Evolutionary conservation across 2,113 vertebrate species (phyloP).

Genomic region (Myanophis thanlyinensis): DNA sequence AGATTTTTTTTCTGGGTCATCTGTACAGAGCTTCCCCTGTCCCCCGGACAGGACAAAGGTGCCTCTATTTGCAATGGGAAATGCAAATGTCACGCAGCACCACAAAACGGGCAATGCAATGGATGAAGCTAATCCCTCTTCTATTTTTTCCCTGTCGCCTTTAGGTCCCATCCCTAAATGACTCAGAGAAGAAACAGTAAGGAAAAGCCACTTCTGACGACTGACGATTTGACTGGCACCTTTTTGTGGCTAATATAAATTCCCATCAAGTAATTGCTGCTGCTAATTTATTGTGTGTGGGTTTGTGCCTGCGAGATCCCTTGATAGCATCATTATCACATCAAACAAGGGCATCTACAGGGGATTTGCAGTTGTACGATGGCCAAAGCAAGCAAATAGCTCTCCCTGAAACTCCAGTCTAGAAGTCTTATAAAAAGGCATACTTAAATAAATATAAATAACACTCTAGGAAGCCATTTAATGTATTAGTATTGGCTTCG

Average conservation of each 20-base stretch:
- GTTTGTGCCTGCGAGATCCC: not conserved
- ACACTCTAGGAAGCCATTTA: not conserved
- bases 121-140: not conserved
- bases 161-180: not conserved
- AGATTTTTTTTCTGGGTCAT: not conserved
- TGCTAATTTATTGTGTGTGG: not conserved
- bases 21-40: not conserved
- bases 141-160: too few species aligned
- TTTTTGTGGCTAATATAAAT: not conserved
- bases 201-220: not conserved
- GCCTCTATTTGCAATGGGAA: not conserved
- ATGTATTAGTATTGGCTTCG: not conserved
- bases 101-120: not conserved
- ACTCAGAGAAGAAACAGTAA: not conserved
- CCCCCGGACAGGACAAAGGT: not conserved
- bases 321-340: not conserved
- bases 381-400: not conserved
- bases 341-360: not conserved
- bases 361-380: not conserved
- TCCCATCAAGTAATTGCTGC: not conserved
- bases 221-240: not conserved
- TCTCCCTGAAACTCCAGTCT: not conserved
- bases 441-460: not conserved
- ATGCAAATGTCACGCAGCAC: not conserved
- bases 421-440: not conserved